Base-by-base conservation (phyloP, 1,140 invertebrate genomes). In the Drosophila nigrodunni region DNA sequence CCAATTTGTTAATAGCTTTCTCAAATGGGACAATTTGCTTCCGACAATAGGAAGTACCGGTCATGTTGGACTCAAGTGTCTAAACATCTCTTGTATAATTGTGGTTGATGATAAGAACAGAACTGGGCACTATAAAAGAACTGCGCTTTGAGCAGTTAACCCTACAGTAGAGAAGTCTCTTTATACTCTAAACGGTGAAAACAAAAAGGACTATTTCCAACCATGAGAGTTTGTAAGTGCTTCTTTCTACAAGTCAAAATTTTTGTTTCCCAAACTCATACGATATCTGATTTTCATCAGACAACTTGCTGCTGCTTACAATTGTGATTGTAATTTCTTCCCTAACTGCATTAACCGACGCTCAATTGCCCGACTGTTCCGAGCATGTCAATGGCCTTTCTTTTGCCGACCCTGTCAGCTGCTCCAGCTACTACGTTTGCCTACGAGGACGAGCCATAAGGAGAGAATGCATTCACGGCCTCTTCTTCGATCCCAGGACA, bases 401-500 rank as follows among this genome's bases (percentile, higher is more conserved):
- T 11, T 71, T 83, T 47, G 59, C 80, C 7, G 81, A 83, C 52
- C 80, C 80, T 4, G 13, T 43, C 0, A 83, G 80, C 37, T 83
- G 81, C 41, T 80, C 81, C 15, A 67, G 81, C 46, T 83, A 77
- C 39, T 80, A 74, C 55, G 57, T 83, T 3, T 83, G 81, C 54
- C 60, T 77, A n/a, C 77, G 81, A 5, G 81, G 81, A 7, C 49
- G 66, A 15, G 73, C 80, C 7, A 41, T 83, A 1, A 49, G 80
- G 13, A 68, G 69, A 37, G 72, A 83, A 21, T 83, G 81, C 34
- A 39, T 39, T 4, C 61, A 58, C 34, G 80, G 80, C 7, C 68
- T 83, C 1, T 70, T 13, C 18, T 83, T 79, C 25, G 80, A 83
- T 30, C 67, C 72, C 2, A 69, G 47, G 13, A 60, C 73, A 2